Conservation (phyloP, 1,140 invertebrate species). For the Homalodisca vitripennis region DNA sequence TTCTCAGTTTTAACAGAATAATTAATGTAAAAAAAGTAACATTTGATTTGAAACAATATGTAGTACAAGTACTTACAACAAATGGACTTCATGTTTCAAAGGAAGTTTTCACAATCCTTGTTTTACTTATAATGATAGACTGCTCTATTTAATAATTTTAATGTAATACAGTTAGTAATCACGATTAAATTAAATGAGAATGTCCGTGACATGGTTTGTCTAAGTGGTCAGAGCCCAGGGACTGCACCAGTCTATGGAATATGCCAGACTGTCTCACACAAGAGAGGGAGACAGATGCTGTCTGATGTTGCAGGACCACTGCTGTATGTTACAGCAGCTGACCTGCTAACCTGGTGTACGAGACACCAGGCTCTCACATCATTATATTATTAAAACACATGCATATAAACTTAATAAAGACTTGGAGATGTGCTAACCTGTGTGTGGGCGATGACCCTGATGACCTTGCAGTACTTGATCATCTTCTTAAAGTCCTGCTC, state of each 20-base stretch:
- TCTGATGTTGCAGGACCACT: slow-evolving; percentile 57
- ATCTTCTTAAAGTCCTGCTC: slow-evolving; percentile 97
- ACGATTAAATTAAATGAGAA: too few relatives aligned
- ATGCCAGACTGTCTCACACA: slow-evolving; percentile 58
- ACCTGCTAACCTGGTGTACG: neutral
- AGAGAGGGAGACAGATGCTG: slow-evolving; percentile 53
- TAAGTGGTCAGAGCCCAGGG: slow-evolving; percentile 62
- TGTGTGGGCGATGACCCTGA: slow-evolving; percentile 96
- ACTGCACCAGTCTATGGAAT: slow-evolving; percentile 68
- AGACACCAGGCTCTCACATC: neutral
- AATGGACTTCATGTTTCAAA: too few relatives aligned
- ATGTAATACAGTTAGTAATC: too few relatives aligned
- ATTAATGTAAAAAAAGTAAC: too few relatives aligned
- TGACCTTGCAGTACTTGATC: slow-evolving; percentile 96
- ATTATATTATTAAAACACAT: neutral
- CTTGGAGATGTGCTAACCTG: slow-evolving; percentile 62
- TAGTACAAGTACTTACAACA: too few relatives aligned
- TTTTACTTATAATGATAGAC: too few relatives aligned
- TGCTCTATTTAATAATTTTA: too few relatives aligned
- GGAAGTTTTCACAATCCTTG: too few relatives aligned
- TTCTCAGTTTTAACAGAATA: too few relatives aligned
- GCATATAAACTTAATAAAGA: neutral
- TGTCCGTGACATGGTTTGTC: slow-evolving; percentile 72
- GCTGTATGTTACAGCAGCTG: slow-evolving; percentile 3
- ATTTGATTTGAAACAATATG: too few relatives aligned